Base-by-base conservation (phyloP, 2,113 vertebrate species). In the Myxocyprinus asiaticus region DNA sequence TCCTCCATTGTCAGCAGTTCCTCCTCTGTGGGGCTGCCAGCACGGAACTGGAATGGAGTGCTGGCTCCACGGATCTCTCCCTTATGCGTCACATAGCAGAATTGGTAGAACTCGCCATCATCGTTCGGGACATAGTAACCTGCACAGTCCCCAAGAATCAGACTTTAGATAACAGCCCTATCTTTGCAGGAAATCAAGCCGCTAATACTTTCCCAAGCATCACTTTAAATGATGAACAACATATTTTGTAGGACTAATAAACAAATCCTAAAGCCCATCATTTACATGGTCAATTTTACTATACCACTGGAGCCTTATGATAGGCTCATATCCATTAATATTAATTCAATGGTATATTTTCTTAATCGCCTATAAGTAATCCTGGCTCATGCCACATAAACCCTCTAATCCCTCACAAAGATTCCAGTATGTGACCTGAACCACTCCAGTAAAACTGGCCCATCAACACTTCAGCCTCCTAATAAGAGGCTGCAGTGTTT, bases 61-160 rank as follows among this genome's bases (percentile, higher is more conserved):
- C 98, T 99, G 68, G 98, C 98, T 81, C 97, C 98, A 73, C 97
- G 94, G 88, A 99, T 99, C 91, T 99, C 98, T 82, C 98, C 97
- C 91, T 98, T 98, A 85, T 98, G 92, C 68, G 97, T 98, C 82
- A 99, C 97, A 0, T 99, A 99, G 86, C 98, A 99, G 88, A 99
- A 99, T 91, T 99, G 98, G 87, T 99, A 99, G 93, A 99, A 99
- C 85, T 99, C 98, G 4, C 96, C 95, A 50, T 99, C 98, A 45
- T 99, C 97, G 77, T 96, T 98, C 86, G 98, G 97, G 73, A 99
- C 94, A 51, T 99, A 99, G 85, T 99, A 99, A 15, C 96, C 98
- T 99, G 86, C 3, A 63, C 48, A 81, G 77, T 44, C 48, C 81
- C 56, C 61, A 44, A 47, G 6, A 47, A 64, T 50, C n/a, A 68